Conservation (phyloP, 2,113 vertebrate species). For the Microtus montanus region DNA sequence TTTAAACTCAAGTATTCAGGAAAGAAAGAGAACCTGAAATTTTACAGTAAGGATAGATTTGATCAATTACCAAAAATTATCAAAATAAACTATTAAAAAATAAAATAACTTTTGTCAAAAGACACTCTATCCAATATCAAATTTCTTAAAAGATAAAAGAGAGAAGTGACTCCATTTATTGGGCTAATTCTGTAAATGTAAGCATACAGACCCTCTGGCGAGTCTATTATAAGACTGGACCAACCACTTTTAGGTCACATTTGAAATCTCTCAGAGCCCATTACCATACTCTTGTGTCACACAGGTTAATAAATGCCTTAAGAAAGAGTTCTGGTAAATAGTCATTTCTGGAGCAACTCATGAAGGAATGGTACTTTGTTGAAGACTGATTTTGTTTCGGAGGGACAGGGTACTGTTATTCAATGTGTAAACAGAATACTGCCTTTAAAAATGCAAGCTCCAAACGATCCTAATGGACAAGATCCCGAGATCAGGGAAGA, state of each 20-base stretch:
- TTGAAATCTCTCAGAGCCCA: neutral
- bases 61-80: neutral
- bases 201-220: neutral
- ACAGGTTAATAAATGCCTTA: constrained; percentile 23
- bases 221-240: neutral
- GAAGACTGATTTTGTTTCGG: neutral
- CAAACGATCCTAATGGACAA: constrained; percentile 43
- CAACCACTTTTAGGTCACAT: constrained; percentile 4
- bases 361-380: constrained; percentile 12
- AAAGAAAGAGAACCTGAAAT: neutral
- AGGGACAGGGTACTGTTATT: neutral
- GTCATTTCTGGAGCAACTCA: neutral
- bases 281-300: neutral
- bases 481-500: neutral
- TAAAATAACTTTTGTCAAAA: neutral
- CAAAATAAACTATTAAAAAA: neutral
- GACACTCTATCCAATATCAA: neutral
- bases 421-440: constrained; percentile 26
- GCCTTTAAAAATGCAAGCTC: constrained; percentile 51
- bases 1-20: neutral
- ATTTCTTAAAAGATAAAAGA: neutral
- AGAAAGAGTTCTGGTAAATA: constrained; percentile 10
- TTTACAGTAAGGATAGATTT: neutral
- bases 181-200: neutral
- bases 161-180: neutral